Evolutionary conservation across 1,140 invertebrate species (phyloP), one percentile per base, ranked within the genome.

Genomic region (Augochlora pura): DNA sequence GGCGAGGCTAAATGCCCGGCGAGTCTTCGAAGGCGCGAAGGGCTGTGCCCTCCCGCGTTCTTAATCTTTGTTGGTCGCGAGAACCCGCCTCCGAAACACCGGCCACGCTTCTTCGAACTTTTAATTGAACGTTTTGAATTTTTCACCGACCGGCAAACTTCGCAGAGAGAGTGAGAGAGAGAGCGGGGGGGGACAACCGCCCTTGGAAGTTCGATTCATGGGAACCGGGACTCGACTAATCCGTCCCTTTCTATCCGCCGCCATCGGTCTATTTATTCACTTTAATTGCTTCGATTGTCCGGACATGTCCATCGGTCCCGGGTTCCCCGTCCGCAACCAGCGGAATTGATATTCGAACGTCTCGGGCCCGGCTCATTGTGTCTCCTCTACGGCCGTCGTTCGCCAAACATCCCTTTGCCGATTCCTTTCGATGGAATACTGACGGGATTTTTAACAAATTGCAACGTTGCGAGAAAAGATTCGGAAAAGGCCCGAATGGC

Each of bases 271-370:
- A 85, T 82, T 85, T 86, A 82, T 74, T 63, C 62, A 77, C 75
- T 77, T 75, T 86, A 86, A 86, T 86, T 86, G 84, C 83, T 86
- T 85, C 83, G 79, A 85, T 86, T 85, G 84, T 86, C 62, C 82
- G 62, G 66, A 81, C 79, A 78, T 39, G 57, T 81, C 64, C 73
- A 80, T 23, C 69, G 57, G 54, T 52, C 59, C 62, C 64, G 38
- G 59, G 59, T 46, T 69, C 52, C 57, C 62, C 57, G 65, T 60
- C 60, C 68, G 46, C 57, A 74, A 75, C 60, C 68, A 54, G 70
- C 74, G 64, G 42, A 46, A 81, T 68, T 67, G 82, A 79, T 72
- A 77, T 75, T 60, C 60, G 73, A 85, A 74, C 59, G 54, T 80
- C 60, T 68, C 72, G 42, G 39, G 71, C 57, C 1, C 65, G 32